Base-by-base conservation (phyloP, 2,888 invertebrate genomes). In the Monoplex corrugatus region DNA sequence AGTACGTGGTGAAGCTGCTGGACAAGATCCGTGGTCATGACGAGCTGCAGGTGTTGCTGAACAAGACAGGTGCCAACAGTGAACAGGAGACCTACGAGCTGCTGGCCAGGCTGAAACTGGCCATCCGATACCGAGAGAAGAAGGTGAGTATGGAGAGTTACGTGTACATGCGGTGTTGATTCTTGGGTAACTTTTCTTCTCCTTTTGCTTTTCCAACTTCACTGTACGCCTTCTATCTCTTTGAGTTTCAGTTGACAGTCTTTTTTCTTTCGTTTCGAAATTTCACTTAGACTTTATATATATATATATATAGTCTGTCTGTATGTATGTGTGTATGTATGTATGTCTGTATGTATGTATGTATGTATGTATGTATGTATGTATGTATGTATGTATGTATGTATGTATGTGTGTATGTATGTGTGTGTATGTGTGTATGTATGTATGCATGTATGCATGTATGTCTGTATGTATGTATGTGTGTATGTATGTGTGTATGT, bases 11-110 rank as follows among this genome's bases (percentile, higher is more conserved):
- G 32, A 94, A 94, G 84, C 91, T 95, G 43, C 90, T 95, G 83
- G 95, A 95, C 91, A 95, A 95, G 90, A 95, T 95, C 45, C 92
- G 95, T 63, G 94, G 95, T 43, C 94, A 95, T 88, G 94, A 95
- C 84, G 95, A 95, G 89, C 92, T 95, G 43, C 93, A 95, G 87
- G 92, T 94, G 35, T 93, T 95, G 23, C 93, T 95, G 38, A 94
- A 95, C 91, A 94, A 94, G 87, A 92, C 93, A 13, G 94, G 94
- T 2, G 89, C 92, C 45, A 92, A 93, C 89, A 93, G 93, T 68
- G 93, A 93, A 32, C 89, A 91, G 23, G 94, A 94, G 87, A 92
- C 93, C 3, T 94, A 94, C 87, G 93, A 93, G 86, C 91, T 92
- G 45, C 91, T 95, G 10, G 92, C 94, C 50, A 89, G 95, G 87